Evolutionary conservation across 35 echinoderm and acorn worm species (phyloP).

Genomic region (Patiria miniata): DNA sequence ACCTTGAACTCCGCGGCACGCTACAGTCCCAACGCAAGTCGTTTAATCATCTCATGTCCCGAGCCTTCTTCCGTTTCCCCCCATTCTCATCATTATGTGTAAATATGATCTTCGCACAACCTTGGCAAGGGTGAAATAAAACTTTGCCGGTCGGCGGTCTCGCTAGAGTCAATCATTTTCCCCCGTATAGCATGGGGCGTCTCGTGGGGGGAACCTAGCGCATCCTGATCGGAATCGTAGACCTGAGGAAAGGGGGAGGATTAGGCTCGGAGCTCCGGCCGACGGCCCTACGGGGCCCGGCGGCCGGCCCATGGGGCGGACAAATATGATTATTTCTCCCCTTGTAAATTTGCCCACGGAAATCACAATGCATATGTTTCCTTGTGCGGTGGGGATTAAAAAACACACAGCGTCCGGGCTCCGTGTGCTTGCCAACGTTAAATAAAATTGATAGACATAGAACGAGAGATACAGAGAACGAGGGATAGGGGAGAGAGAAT

Average conservation of each 20-base stretch:
- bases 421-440: too few relatives aligned
- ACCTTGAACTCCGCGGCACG: slow-evolving; percentile 2
- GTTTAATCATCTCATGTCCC: background rate
- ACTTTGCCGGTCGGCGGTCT: background rate
- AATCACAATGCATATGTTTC: background rate
- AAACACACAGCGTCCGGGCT: too few relatives aligned
- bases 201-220: background rate
- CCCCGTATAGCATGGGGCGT: background rate
- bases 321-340: slow-evolving; percentile 18
- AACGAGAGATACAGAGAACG: too few relatives aligned
- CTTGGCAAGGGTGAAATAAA: background rate
- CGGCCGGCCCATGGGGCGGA: slow-evolving; percentile 8
- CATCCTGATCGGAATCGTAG: background rate
- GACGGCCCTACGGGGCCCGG: background rate
- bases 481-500: too few relatives aligned
- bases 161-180: slow-evolving; percentile 17
- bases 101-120: slow-evolving; percentile 26
- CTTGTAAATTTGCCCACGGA: slow-evolving; percentile 25
- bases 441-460: too few relatives aligned
- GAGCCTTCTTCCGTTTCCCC: background rate
- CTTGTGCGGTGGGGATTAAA: too few relatives aligned
- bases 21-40: too few relatives aligned
- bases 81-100: slow-evolving; percentile 13
- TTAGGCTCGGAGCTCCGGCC: background rate
- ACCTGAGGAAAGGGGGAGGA: background rate